Base-by-base conservation (phyloP, 1,140 invertebrate genomes). In the Hypothenemus hampei region DNA sequence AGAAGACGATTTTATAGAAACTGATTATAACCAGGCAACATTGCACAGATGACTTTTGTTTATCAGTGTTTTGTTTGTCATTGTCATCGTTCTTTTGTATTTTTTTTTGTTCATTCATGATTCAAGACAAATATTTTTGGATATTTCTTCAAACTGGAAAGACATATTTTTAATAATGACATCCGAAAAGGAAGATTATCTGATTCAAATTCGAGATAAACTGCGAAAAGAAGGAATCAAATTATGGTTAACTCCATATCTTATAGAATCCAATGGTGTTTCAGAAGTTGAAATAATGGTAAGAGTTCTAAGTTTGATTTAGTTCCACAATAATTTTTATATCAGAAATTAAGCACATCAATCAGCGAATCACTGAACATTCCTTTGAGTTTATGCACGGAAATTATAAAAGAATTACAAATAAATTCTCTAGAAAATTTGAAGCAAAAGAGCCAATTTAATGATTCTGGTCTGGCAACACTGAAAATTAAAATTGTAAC, bases 221-320 rank as follows among this genome's bases (percentile, higher is more conserved):
- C 70, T 89, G 10, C 83, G 85, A 52, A 66, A 73, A 29, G 78
- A 86, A 22, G 75, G 77, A 58, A 72, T 87, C 1, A 87, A 86
- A 65, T 67, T 89, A 36, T 89, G 86, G 86, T 72, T 82, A 43
- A 69, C 77, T 23, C 86, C 86, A 0, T 89, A 83, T 66, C 80
- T 77, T 47, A 65, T 64, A n/a, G 72, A 77, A 56, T 73, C 72
- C 20, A 65, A 69, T 8, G 72, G 73, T 13, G 53, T 68, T 23
- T 69, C 70, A 20, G 70, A 73, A 24, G 60, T 56, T 0, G 71
- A 76, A 36, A 64, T 75, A 60, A 69, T 77, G 71, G 80, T 75
- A 65, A 72, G 55, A 37, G 8, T 23, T 43, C 40, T 23, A 31
- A 31, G 8, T 31, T 31, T 11, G 1, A 13, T 31, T 31, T 31